A percentile compares a stretch with the other conserved stretches of the same genome.
Conservation (phyloP, 2,797 vertebrate genomes). For the Emydoidea blandingii region DNA sequence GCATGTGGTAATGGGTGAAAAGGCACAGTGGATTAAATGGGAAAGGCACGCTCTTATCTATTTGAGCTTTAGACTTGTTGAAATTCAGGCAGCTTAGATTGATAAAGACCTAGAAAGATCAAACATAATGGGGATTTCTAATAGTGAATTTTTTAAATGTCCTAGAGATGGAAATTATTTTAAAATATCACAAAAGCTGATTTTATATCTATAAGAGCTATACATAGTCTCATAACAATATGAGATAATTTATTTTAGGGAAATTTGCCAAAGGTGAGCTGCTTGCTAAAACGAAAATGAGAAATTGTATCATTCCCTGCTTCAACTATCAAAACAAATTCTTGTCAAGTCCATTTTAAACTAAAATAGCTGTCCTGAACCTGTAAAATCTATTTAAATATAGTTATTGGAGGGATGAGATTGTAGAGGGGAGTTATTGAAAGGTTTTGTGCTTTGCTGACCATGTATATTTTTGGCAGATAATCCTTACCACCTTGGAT, state of each 20-base stretch:
- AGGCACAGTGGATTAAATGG: background rate
- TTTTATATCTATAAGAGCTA: background rate
- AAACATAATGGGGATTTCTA: background rate
- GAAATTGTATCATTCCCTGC: background rate
- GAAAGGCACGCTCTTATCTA: background rate
- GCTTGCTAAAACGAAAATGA: background rate
- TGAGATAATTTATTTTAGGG: background rate
- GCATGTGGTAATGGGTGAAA: background rate
- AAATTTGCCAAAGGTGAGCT: background rate
- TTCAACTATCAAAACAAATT: background rate
- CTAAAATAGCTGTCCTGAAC: background rate
- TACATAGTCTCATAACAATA: background rate
- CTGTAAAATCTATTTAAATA: background rate
- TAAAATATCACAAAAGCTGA: background rate
- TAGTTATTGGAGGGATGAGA: background rate
- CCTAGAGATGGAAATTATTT: background rate
- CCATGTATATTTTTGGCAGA: background rate
- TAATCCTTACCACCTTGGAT: background rate
- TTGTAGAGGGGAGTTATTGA: background rate
- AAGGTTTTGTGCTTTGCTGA: background rate
- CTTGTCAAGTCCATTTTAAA: slow-evolving; percentile 26
- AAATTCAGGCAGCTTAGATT: background rate
- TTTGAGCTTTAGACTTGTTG: slow-evolving; percentile 6
- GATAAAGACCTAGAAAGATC: background rate
- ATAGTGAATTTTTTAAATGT: background rate